Evolutionary conservation across 2,888 invertebrate species (phyloP).

Genomic region (Dolomedes plantarius): DNA sequence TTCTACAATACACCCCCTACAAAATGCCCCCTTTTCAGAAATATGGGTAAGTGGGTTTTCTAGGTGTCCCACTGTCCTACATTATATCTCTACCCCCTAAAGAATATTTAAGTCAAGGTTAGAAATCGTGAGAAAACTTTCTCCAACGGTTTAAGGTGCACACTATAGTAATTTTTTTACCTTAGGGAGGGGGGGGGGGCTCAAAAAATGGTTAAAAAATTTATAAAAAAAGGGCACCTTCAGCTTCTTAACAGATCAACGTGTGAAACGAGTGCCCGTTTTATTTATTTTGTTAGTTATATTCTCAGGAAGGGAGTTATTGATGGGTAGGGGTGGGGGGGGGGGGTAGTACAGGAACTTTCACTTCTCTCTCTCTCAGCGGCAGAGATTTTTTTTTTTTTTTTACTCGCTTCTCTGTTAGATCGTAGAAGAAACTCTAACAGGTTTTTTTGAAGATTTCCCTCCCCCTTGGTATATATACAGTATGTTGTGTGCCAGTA

Average conservation of each 20-base stretch:
- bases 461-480: background rate
- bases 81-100: slow-evolving; percentile 21
- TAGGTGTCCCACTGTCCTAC: slow-evolving; percentile 61
- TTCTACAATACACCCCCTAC: slow-evolving; percentile 34
- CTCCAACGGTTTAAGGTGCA: slow-evolving; percentile 52
- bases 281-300: slow-evolving; percentile 44
- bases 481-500: background rate
- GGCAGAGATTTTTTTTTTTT: background rate
- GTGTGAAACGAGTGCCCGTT: slow-evolving; percentile 53
- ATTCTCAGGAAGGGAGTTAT: slow-evolving; percentile 3
- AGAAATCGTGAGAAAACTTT: slow-evolving; percentile 66
- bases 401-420: background rate
- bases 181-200: too few species aligned
- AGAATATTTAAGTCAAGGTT: slow-evolving; percentile 66
- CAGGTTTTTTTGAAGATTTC: background rate
- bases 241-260: slow-evolving; percentile 32
- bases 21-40: slow-evolving; percentile 20
- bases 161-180: background rate
- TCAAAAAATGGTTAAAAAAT: slow-evolving; percentile 30
- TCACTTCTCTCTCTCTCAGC: slow-evolving; percentile 40
- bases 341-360: slow-evolving; percentile 15
- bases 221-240: slow-evolving; percentile 31
- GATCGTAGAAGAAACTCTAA: background rate
- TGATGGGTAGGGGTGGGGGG: background rate
- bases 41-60: slow-evolving; percentile 67